These are phyloP conservation scores for Podarcis muralis DNA, from an alignment of 2,113 vertebrate species.

Conservation along the genomic window DNA sequence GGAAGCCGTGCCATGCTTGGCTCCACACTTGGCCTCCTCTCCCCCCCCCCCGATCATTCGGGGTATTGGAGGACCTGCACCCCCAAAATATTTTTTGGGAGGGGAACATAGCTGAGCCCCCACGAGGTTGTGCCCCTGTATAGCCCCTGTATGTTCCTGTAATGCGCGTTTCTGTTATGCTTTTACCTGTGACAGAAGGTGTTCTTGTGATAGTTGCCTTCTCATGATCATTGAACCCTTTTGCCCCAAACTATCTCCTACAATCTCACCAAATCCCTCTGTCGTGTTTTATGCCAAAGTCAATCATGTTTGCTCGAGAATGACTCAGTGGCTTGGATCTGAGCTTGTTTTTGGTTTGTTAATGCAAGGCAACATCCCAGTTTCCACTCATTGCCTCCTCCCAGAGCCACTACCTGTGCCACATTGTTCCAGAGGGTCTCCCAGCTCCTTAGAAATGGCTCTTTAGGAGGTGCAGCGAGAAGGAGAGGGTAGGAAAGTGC, in stretches of 20 bases:
- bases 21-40: no score
- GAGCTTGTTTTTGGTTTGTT: not conserved
- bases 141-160: not conserved
- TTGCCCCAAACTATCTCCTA: not conserved
- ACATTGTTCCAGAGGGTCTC: not conserved
- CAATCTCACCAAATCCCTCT: not conserved
- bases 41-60: no score
- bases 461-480: not conserved
- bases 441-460: not conserved
- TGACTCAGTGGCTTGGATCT: not conserved
- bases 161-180: not conserved
- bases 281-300: not conserved
- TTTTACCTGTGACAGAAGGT: not conserved
- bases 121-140: no score
- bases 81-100: no score
- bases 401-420: not conserved
- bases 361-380: not conserved
- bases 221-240: not conserved
- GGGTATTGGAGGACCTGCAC: no score
- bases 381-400: not conserved
- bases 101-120: no score
- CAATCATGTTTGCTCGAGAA: not conserved
- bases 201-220: not conserved
- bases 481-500: no score
- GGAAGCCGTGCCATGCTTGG: no score